Percentiles rank a stretch among this genome's conserved stretches.
These are phyloP conservation scores for Malthinus seriepunctatus DNA, from an alignment of 2,888 invertebrate species.

Conservation along the genomic window DNA sequence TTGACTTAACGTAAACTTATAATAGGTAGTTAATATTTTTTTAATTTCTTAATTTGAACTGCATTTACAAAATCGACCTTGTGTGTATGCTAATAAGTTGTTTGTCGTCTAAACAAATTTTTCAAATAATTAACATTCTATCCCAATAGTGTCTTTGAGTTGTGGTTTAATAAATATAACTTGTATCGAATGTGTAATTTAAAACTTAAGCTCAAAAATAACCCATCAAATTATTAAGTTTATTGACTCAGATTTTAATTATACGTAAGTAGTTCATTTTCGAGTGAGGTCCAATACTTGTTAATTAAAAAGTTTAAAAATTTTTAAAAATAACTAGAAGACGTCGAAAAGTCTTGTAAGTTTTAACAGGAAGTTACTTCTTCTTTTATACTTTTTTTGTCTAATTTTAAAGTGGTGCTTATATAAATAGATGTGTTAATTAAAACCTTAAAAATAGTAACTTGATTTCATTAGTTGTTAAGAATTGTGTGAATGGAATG, in stretches of 20 bases:
- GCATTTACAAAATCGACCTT: conserved; percentile 1
- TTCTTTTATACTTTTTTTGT: background rate
- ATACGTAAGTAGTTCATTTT: background rate
- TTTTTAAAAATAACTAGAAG: background rate
- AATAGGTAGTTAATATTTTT: no score
- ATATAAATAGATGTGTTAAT: conserved; percentile 28
- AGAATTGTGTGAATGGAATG: conserved; percentile 6
- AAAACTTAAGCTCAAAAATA: no score
- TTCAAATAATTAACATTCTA: background rate
- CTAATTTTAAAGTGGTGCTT: conserved; percentile 22
- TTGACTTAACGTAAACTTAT: no score
- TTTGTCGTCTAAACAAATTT: no score
- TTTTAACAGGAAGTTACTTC: conserved; percentile 1
- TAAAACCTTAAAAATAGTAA: conserved; percentile 20
- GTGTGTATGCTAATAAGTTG: background rate
- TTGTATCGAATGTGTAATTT: no score
- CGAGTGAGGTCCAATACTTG: background rate
- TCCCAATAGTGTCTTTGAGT: background rate
- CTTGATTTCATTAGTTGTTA: conserved; percentile 10
- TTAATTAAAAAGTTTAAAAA: no score
- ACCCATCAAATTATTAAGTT: no score
- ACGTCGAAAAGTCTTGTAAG: background rate
- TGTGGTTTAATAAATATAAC: background rate
- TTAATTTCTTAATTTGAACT: background rate
- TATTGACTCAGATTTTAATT: no score